Percentiles rank a stretch among this genome's conserved stretches.
Evolutionary conservation across 2,797 vertebrate species (phyloP).

Genomic region (Xenops minutus): DNA sequence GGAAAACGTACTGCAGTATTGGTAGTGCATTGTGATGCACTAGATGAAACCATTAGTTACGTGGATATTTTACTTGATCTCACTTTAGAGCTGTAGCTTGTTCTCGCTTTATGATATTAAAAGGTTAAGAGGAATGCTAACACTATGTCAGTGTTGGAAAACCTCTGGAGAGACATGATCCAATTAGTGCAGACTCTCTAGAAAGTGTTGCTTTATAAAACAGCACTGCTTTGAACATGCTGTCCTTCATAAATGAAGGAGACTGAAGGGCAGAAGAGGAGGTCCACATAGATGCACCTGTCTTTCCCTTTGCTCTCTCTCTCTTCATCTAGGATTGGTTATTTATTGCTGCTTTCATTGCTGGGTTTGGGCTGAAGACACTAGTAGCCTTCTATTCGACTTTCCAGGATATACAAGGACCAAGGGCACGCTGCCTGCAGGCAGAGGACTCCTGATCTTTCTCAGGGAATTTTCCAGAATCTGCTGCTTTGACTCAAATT

Average conservation of each 20-base stretch:
- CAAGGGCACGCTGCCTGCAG: background rate
- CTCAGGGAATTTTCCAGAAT: background rate
- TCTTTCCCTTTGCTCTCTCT: background rate
- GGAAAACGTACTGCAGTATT: background rate
- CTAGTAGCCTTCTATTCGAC: accelerated
- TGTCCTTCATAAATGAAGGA: background rate
- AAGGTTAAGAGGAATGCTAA: slow-evolving; percentile 3
- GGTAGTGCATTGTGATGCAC: background rate
- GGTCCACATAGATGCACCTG: accelerated
- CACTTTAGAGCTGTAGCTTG: background rate
- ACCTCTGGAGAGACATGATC: background rate
- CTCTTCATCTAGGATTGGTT: background rate
- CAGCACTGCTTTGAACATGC: background rate
- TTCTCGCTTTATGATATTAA: background rate
- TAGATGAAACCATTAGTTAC: background rate
- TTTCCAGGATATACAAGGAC: background rate
- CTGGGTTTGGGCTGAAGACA: background rate
- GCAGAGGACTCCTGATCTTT: background rate
- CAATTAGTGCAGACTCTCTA: background rate
- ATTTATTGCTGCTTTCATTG: background rate
- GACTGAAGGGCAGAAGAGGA: background rate
- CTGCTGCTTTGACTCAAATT: background rate
- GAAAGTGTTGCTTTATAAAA: background rate
- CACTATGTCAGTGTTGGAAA: background rate
- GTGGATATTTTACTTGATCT: background rate